Evolutionary conservation across 2,797 vertebrate genomes (phyloP).

Genomic region (Esox masquinongy): DNA sequence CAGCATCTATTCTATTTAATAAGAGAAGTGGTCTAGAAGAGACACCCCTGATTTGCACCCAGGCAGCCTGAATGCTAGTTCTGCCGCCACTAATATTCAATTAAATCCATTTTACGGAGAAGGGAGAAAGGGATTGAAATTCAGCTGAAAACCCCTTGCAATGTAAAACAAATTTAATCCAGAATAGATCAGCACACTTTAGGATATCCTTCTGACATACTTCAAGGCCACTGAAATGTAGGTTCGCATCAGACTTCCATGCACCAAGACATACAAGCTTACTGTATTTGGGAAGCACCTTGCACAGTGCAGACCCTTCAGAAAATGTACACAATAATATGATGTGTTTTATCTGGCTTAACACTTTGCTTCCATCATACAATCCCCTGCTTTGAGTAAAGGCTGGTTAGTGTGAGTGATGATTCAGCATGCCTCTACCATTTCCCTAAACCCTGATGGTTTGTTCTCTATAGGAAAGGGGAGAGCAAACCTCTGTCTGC

Average conservation of each 20-base stretch:
- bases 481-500: slow-evolving; percentile 47
- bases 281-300: background rate
- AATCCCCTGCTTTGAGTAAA: slow-evolving; percentile 25
- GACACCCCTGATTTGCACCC: background rate
- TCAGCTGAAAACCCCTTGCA: background rate
- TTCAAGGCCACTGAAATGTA: slow-evolving; percentile 15
- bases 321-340: background rate
- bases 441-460: slow-evolving; percentile 9
- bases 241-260: background rate
- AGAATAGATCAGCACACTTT: background rate
- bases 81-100: background rate
- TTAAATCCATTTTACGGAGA: background rate
- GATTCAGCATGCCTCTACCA: slow-evolving; percentile 34
- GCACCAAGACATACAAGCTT: background rate
- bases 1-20: background rate
- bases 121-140: background rate
- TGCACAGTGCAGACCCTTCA: background rate
- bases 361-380: slow-evolving; percentile 18
- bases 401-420: slow-evolving; percentile 30
- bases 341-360: slow-evolving; percentile 4
- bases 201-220: slow-evolving; percentile 10
- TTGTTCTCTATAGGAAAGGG: slow-evolving; percentile 32
- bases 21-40: background rate
- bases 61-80: background rate
- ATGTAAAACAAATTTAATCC: background rate